Evolutionary conservation across 2,113 vertebrate species (phyloP).

Genomic region (Oncorhynchus gorbuscha): DNA sequence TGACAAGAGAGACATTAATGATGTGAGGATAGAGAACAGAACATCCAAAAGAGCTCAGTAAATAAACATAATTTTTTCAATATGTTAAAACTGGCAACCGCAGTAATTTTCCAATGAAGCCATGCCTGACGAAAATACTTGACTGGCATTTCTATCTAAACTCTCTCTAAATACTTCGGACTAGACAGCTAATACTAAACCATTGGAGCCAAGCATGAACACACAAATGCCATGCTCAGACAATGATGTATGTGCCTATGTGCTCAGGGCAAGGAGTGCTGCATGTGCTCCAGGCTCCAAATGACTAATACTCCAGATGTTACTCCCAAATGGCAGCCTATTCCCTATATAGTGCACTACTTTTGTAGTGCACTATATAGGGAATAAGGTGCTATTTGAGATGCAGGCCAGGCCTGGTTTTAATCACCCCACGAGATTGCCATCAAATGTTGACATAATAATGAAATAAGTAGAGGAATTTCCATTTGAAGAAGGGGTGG

Average conservation of each 20-base stretch:
- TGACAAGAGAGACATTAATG: constrained; percentile 1
- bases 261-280: constrained; percentile 16
- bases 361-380: too few species aligned
- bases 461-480: constrained; percentile 28
- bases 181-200: constrained; percentile 9
- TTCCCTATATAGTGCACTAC: too few species aligned
- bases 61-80: not conserved
- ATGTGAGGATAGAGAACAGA: not conserved
- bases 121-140: constrained; percentile 13
- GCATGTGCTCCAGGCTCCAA: constrained; percentile 18
- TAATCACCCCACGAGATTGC: constrained; percentile 49
- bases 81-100: constrained; percentile 5
- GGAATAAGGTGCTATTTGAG: too few species aligned
- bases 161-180: constrained; percentile 4
- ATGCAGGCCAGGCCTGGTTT: constrained; percentile 40
- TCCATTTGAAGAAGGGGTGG: constrained; percentile 46
- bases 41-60: not conserved
- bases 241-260: too few species aligned
- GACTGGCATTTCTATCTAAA: constrained; percentile 4
- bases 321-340: too few species aligned
- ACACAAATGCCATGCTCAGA: constrained; percentile 24
- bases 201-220: constrained; percentile 9
- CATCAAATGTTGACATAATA: constrained; percentile 44
- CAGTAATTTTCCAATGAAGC: constrained; percentile 10
- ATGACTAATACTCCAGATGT: constrained; percentile 28